Conservation (phyloP, 2,888 invertebrate genomes). For the Ischnus inquisitorius region DNA sequence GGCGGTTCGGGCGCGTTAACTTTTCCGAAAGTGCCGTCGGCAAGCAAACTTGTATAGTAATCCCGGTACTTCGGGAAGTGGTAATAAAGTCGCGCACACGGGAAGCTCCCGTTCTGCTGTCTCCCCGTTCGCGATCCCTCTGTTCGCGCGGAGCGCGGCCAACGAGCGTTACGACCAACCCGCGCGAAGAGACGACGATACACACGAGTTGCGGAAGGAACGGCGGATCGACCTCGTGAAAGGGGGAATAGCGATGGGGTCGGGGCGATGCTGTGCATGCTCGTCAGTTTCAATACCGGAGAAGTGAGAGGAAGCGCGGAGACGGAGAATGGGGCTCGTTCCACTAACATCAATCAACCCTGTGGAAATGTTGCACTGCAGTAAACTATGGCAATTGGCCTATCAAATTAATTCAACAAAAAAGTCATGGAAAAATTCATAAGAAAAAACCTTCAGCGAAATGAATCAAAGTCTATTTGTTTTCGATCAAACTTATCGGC, state of each 20-base stretch:
- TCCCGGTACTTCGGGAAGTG: constrained; percentile 70
- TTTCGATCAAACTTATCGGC: too few relatives aligned
- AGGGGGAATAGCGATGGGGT: constrained; percentile 17
- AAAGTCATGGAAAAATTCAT: too few relatives aligned
- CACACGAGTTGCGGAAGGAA: constrained; percentile 68
- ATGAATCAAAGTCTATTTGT: too few relatives aligned
- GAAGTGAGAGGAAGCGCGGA: constrained; percentile 49
- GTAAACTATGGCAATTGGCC: neutral
- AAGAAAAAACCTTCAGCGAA: too few relatives aligned
- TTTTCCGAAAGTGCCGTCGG: constrained; percentile 70
- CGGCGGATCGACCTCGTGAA: constrained; percentile 57
- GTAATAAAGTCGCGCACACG: constrained; percentile 68
- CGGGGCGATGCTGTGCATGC: constrained; percentile 42
- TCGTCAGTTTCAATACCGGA: constrained; percentile 45
- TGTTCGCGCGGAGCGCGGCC: constrained; percentile 45
- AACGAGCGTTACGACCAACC: constrained; percentile 47
- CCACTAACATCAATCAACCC: neutral
- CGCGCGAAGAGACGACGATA: constrained; percentile 52
- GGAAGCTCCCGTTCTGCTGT: constrained; percentile 56
- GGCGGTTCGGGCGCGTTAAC: constrained; percentile 64
- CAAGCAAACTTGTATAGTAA: constrained; percentile 72
- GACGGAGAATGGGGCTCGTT: constrained; percentile 32
- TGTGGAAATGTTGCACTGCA: neutral
- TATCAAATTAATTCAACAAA: neutral
- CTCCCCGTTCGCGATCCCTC: constrained; percentile 45